These are phyloP conservation scores for Hemiprocne comata DNA, from an alignment of 2,113 vertebrate genomes.

Conservation along the genomic window DNA sequence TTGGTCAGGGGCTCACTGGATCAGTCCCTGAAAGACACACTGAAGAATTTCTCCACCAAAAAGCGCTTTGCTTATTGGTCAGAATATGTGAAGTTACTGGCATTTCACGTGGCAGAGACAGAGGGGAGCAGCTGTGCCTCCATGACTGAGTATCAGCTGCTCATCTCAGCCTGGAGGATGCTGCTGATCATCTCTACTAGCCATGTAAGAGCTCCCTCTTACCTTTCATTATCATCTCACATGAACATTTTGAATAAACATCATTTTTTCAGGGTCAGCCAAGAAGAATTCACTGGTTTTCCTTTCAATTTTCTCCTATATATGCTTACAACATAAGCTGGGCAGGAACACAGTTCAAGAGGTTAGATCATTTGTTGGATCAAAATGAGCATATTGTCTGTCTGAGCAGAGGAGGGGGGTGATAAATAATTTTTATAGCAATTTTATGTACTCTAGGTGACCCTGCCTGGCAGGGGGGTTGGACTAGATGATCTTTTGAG, in stretches of 20 bases:
- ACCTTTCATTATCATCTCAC: neutral
- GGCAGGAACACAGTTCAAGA: neutral
- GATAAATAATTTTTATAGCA: neutral
- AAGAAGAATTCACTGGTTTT: neutral
- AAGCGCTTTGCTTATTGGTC: conserved; percentile 96
- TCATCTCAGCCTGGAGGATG: conserved; percentile 94
- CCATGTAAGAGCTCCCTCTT: conserved; percentile 79
- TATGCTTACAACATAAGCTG: neutral
- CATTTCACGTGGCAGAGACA: conserved; percentile 82
- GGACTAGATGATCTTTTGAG: too few relatives aligned
- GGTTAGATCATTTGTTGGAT: neutral
- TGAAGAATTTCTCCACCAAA: conserved; percentile 87
- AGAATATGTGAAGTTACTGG: conserved; percentile 88
- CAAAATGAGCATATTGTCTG: neutral
- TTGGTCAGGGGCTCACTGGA: conserved; percentile 88
- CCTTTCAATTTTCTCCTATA: neutral
- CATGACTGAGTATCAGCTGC: conserved; percentile 88
- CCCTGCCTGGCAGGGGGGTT: too few relatives aligned
- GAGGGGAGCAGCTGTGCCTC: conserved; percentile 84
- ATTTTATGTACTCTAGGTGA: neutral
- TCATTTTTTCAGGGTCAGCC: neutral
- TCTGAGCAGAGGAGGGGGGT: neutral
- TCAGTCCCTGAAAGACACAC: conserved; percentile 87
- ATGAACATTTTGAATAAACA: neutral
- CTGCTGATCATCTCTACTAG: conserved; percentile 91